phyloP scores from a whole-genome alignment of 2,888 invertebrate species.

The Chrysotoxum bicinctum region DNA sequence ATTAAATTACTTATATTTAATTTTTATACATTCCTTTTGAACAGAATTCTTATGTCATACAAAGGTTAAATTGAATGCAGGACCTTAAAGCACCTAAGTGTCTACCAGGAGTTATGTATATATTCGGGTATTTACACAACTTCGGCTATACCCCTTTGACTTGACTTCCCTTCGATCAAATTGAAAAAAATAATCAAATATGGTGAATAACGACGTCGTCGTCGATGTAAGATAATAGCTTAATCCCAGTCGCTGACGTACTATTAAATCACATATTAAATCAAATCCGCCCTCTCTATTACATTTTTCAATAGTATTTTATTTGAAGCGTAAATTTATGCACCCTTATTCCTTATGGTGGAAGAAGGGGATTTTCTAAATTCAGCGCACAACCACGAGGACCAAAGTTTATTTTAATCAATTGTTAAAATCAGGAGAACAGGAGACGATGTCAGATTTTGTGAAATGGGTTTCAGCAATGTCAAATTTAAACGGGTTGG shows the following conservation, averaged over 20 bases:
- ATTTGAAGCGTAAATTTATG: conserved; percentile 73
- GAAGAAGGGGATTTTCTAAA: conserved; percentile 55
- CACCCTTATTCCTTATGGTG: conserved; percentile 58
- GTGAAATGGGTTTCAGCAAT: conserved; percentile 46
- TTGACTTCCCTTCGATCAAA: conserved; percentile 44
- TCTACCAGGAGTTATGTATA: conserved; percentile 18
- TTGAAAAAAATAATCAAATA: conserved; percentile 53
- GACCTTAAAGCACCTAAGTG: conserved; percentile 10
- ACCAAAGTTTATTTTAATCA: conserved; percentile 64
- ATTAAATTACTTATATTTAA: conserved; percentile 45
- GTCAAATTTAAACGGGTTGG: conserved; percentile 32
- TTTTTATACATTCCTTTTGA: conserved; percentile 23
- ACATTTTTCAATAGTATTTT: conserved; percentile 69
- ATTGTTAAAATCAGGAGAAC: conserved; percentile 55
- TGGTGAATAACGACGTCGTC: conserved; percentile 27
- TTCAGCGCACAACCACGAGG: conserved; percentile 66
- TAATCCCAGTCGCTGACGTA: conserved; percentile 68
- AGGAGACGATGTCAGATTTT: conserved; percentile 37
- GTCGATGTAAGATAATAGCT: conserved; percentile 65
- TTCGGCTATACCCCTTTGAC: conserved; percentile 51
- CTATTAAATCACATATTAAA: conserved; percentile 72
- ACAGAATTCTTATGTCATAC: conserved; percentile 5
- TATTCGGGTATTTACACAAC: conserved; percentile 11
- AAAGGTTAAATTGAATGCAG: conserved; percentile 10
- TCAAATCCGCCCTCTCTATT: conserved; percentile 73